Percentiles rank a stretch among this genome's conserved stretches.
phyloP scores from a whole-genome alignment of 2,113 vertebrate species.

The Rhinogobius similis region DNA sequence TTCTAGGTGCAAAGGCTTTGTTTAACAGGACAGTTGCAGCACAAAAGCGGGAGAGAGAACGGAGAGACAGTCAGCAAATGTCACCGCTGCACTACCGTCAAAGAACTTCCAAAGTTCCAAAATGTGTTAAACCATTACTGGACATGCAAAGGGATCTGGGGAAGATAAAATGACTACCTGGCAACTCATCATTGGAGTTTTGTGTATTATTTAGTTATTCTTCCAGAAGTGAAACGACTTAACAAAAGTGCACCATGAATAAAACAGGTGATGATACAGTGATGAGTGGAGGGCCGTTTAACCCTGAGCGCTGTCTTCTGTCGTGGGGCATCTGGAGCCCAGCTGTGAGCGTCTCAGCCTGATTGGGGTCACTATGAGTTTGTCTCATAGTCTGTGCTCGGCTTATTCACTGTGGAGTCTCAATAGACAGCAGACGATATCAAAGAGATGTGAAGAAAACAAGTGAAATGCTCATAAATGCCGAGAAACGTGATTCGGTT shows the following conservation, averaged over 20 bases:
- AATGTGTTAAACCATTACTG: no score
- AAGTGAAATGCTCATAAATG: background rate
- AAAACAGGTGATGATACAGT: constrained; percentile 32
- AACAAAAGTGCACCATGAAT: background rate
- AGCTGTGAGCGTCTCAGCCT: constrained; percentile 66
- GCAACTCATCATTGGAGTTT: background rate
- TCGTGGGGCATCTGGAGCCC: constrained; percentile 72
- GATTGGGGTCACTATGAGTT: constrained; percentile 64
- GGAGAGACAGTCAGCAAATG: no score
- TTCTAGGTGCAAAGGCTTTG: no score
- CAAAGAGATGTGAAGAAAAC: constrained; percentile 13
- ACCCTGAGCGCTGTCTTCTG: constrained; percentile 50
- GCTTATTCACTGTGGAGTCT: constrained; percentile 44
- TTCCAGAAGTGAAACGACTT: background rate
- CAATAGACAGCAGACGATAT: constrained; percentile 9
- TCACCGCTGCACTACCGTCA: no score
- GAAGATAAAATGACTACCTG: no score
- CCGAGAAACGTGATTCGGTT: background rate
- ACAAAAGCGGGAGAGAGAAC: no score
- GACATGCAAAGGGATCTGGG: no score
- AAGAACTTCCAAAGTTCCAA: no score
- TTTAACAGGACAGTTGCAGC: no score
- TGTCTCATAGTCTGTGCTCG: constrained; percentile 56
- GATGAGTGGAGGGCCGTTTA: constrained; percentile 40
- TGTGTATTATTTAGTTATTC: background rate